Evolutionary conservation across 2,888 invertebrate genomes (phyloP).

Genomic region (Alcis repandata): DNA sequence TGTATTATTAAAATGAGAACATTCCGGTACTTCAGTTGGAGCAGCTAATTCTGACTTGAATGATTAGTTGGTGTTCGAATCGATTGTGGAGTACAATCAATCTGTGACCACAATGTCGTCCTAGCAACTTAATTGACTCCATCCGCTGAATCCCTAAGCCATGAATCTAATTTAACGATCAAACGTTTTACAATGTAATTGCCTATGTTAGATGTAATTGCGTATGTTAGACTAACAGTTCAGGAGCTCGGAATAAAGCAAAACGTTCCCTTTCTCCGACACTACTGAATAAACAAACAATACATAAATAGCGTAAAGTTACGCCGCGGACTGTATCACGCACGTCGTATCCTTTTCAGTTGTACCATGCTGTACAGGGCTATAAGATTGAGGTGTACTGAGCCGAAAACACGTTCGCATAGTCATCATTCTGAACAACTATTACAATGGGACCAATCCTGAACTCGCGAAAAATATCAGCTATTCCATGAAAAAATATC

Average conservation of each 20-base stretch:
- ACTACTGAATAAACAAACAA: constrained; percentile 45
- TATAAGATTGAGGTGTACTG: neutral
- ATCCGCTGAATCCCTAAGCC: constrained; percentile 42
- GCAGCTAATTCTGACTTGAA: constrained; percentile 15
- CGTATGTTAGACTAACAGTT: constrained; percentile 9
- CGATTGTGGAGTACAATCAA: constrained; percentile 41
- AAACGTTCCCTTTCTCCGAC: constrained; percentile 29
- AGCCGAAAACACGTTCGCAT: too few relatives aligned
- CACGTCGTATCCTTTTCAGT: constrained; percentile 43
- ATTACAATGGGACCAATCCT: too few relatives aligned
- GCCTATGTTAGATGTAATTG: constrained; percentile 9
- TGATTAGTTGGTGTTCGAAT: constrained; percentile 22
- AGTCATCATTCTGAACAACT: too few relatives aligned
- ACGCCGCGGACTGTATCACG: constrained; percentile 42
- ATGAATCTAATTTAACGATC: constrained; percentile 32
- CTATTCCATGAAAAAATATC: too few relatives aligned
- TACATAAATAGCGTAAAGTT: constrained; percentile 44
- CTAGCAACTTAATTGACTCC: constrained; percentile 43
- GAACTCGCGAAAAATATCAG: too few relatives aligned
- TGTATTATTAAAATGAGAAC: neutral
- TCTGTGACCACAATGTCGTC: constrained; percentile 38
- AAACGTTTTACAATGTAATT: constrained; percentile 30
- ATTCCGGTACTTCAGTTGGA: neutral
- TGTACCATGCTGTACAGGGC: constrained; percentile 25
- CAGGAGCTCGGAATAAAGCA: constrained; percentile 15